Base-by-base conservation (phyloP, 2,888 invertebrate genomes). In the Arge pagana region DNA sequence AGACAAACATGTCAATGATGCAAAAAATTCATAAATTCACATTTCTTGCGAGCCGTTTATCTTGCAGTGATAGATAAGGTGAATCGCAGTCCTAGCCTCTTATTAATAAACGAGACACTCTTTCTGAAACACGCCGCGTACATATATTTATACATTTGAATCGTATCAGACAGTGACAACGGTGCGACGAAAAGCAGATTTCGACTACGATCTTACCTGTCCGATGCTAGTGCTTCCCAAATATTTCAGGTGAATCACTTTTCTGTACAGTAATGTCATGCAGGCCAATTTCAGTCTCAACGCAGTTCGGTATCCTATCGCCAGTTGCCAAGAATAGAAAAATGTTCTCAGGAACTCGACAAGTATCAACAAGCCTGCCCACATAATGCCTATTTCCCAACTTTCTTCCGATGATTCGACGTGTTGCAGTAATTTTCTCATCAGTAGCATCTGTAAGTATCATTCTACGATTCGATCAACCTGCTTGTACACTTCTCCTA, bases 261-360 rank as follows among this genome's bases (percentile, higher is more conserved):
- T 78, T 49, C 68, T 71, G 50, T 77, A 78, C 37, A 77, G 54
- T 52, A 77, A 58, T 13, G 69, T 67, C 16, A 72, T 56, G 50
- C 72, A 77, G 13, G 76, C 77, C n/a, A 74, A 65, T 50, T 73
- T 72, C 31, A 77, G 55, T 60, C 78, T 66, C 31, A 72, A 51
- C 13, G 71, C 77, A 26, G 77, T 78, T 60, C 75, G 73, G 56
- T 80, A 80, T 62, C 79, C 81, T 33, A 80, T 67, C 35, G 78
- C 77, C 80, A 82, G 82, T 36, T 78, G 74, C 61, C 78, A 69
- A 8, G 80, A 77, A 50, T 80, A 78, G 43, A 79, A 70, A 10
- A 79, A 59, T 8, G 78, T 74, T 31, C 82, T 74, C 3, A 74
- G 45, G 21, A 80, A 54, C 63, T 83, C 83, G 39, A 77, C 76